These are phyloP conservation scores for Dufourea novaeangliae DNA, from an alignment of 1,140 invertebrate genomes.

Conservation along the genomic window DNA sequence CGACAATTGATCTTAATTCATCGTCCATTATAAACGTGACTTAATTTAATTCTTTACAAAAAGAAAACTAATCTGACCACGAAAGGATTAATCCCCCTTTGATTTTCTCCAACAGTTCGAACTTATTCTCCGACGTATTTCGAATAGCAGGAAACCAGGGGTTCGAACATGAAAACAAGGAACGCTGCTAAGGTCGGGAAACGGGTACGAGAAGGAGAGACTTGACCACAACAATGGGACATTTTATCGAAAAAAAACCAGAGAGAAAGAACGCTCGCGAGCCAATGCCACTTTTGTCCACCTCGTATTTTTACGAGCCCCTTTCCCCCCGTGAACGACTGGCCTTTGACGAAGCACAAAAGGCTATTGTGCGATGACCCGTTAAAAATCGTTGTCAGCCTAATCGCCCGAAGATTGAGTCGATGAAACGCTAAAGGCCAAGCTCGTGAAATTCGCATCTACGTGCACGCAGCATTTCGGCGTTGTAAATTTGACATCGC, in stretches of 20 bases:
- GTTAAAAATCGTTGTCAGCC: conserved; percentile 58
- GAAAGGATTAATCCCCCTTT: too few relatives aligned
- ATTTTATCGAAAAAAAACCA: conserved; percentile 39
- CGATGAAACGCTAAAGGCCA: conserved; percentile 58
- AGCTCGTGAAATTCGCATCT: conserved; percentile 45
- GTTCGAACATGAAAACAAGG: background rate
- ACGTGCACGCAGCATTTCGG: conserved; percentile 19
- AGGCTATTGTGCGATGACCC: conserved; percentile 61
- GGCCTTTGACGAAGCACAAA: conserved; percentile 52
- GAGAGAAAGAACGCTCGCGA: conserved; percentile 26
- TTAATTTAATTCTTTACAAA: too few relatives aligned
- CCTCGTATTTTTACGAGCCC: conserved; percentile 44
- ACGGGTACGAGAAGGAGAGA: too few relatives aligned
- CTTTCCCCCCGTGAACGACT: background rate
- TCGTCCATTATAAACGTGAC: too few relatives aligned
- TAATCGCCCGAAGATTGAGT: conserved; percentile 62
- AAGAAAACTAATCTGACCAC: too few relatives aligned
- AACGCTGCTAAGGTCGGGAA: too few relatives aligned
- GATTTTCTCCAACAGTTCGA: too few relatives aligned
- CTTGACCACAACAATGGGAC: conserved; percentile 27
- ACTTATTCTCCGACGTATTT: too few relatives aligned
- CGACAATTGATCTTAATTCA: too few relatives aligned
- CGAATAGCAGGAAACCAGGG: background rate
- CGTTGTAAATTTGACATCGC: conserved; percentile 21
- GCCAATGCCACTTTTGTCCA: conserved; percentile 50